These are phyloP conservation scores for Drosophila watanabei DNA, from an alignment of 1,140 invertebrate genomes.

Conservation along the genomic window DNA sequence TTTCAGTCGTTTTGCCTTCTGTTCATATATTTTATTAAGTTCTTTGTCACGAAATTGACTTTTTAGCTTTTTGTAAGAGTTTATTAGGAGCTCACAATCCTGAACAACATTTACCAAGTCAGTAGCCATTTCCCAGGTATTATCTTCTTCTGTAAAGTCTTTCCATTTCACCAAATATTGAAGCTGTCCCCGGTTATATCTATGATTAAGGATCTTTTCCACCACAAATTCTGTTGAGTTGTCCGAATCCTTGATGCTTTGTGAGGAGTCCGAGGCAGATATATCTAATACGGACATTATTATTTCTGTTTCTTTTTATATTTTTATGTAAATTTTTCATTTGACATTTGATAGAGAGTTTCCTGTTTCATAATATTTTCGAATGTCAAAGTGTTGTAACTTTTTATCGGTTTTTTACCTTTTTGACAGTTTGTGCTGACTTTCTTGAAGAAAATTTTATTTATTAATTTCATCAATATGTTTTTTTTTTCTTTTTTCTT, in stretches of 20 bases:
- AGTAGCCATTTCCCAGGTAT: constrained; percentile 40
- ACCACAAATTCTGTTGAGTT: constrained; percentile 10
- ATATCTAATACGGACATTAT: neutral
- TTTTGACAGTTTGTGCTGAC: neutral
- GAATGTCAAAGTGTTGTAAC: neutral
- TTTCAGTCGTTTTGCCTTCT: constrained; percentile 43
- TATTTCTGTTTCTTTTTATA: neutral
- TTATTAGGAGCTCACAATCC: constrained; percentile 1
- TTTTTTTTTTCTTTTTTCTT: neutral
- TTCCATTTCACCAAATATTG: constrained; percentile 50
- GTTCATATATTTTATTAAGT: constrained; percentile 20
- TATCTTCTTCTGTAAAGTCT: constrained; percentile 24
- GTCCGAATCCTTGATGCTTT: neutral
- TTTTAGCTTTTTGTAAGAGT: constrained; percentile 6
- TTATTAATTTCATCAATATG: neutral
- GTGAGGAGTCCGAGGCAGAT: neutral
- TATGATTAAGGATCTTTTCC: constrained; percentile 29
- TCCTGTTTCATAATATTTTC: neutral
- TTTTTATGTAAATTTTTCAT: neutral
- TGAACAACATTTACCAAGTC: neutral
- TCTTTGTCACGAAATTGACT: neutral
- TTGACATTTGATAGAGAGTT: neutral
- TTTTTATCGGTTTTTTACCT: neutral
- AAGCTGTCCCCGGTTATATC: neutral
- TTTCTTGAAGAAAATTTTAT: neutral